These are phyloP conservation scores for Charina bottae DNA, from an alignment of 2,113 vertebrate genomes.

Conservation along the genomic window DNA sequence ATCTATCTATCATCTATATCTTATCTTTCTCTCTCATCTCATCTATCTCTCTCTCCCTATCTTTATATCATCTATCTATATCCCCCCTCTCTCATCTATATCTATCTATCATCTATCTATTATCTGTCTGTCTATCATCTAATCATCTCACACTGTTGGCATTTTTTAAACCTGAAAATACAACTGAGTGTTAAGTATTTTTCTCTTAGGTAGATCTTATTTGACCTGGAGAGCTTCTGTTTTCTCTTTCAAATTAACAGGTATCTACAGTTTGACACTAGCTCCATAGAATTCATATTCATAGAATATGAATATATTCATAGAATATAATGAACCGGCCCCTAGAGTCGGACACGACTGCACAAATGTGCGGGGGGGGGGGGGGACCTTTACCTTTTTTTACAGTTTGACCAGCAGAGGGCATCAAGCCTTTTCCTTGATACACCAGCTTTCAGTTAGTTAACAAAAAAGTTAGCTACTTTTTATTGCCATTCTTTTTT, in stretches of 20 bases:
- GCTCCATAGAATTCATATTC: too few relatives aligned
- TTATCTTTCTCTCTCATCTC: neutral
- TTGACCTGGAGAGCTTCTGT: neutral
- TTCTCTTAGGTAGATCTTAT: neutral
- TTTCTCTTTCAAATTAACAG: too few relatives aligned
- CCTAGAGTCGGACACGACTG: too few relatives aligned
- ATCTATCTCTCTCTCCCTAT: too few relatives aligned
- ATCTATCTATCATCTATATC: neutral
- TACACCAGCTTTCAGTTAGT: neutral
- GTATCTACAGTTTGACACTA: neutral
- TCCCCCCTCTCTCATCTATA: too few relatives aligned
- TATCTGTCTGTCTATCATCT: neutral
- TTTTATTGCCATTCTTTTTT: neutral
- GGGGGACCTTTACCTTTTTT: too few relatives aligned
- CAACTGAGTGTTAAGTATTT: neutral
- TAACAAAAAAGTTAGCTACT: neutral
- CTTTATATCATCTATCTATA: too few relatives aligned
- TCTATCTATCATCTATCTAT: neutral
- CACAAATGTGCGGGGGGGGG: too few relatives aligned
- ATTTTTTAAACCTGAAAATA: neutral
- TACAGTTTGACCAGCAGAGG: conserved; percentile 9
- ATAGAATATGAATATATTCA: too few relatives aligned
- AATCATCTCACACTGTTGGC: neutral
- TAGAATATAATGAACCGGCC: too few relatives aligned
- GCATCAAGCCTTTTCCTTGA: neutral